Evolutionary conservation across 1,140 invertebrate species (phyloP), one percentile per base, ranked within the genome.

Genomic region (Solenopsis invicta): DNA sequence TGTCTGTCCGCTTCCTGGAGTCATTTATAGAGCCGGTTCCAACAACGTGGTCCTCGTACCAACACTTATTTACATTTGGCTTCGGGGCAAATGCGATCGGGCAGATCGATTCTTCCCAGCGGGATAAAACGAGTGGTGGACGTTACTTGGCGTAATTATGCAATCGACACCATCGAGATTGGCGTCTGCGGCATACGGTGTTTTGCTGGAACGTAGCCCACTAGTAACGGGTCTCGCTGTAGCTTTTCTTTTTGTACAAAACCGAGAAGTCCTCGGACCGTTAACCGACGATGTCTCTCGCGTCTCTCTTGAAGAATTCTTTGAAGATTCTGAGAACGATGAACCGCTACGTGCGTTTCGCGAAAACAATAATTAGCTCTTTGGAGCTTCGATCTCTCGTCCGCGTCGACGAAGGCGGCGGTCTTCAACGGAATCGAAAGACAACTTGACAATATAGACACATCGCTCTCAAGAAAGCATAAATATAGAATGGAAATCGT

Each of bases 191-290:
- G 85, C 84, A 87, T 89, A 85, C 16, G 50, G 62, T 77, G 34
- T 54, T 61, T 29, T 72, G 67, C 69, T 93, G 91, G 92, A 94
- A 87, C 87, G 86, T 88, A 90, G 92, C 90, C 91, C 92, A 88
- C 18, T 87, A 85, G 45, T 95, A 95, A 95, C 94, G 94, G 94
- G 91, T 93, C 84, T 90, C 85, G 50, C 75, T n/a, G 37, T 90
- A 81, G 59, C 86, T 92, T 93, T 91, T 89, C 75, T 92, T 87
- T 92, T 94, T 93, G 48, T 91, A 90, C 92, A 91, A 94, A 93
- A 94, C 92, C 85, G 87, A 69, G 66, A 93, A 93, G 92, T 92
- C 91, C 62, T 89, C 67, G 88, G 76, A 94, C 93, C 94, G 94
- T 95, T 94, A 95, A 90, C 89, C 85, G 61, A 86, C 75, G 77